A percentile compares a stretch with the other conserved stretches of the same genome.
Conservation (phyloP, 2,113 vertebrate species). For the Oreochromis tanganicae region DNA sequence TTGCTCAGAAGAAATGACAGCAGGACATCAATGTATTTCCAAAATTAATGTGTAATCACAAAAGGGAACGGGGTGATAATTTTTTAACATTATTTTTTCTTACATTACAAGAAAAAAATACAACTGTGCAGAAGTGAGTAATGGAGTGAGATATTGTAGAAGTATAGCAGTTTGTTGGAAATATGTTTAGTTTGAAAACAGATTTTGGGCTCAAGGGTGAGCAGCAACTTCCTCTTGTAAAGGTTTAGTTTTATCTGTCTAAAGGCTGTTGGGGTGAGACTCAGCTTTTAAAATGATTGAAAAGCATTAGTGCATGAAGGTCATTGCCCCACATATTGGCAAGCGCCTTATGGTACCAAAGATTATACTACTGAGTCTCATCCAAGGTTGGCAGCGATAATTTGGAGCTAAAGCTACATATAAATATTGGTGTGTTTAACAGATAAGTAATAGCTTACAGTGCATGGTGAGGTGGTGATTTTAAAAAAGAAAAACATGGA, state of each 20-base stretch:
- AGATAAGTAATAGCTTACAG: not conserved
- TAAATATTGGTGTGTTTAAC: constrained; percentile 22
- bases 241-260: constrained; percentile 6
- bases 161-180: not conserved
- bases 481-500: not conserved
- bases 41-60: not conserved
- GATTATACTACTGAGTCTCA: not conserved
- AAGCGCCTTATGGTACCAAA: not conserved
- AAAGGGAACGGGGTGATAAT: not conserved
- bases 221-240: not conserved
- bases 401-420: constrained; percentile 6
- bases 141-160: not conserved
- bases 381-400: not conserved
- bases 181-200: not conserved
- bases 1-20: not conserved
- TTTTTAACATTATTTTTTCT: not conserved
- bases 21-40: not conserved
- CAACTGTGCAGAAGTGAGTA: not conserved
- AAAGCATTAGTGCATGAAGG: constrained; percentile 28
- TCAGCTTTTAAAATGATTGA: constrained; percentile 49
- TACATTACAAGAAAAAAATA: not conserved
- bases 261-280: not conserved
- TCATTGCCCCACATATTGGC: not conserved
- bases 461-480: not conserved
- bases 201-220: not conserved